A percentile compares a stretch with the other conserved stretches of the same genome.
These are phyloP conservation scores for Coregonus sp. DNA, from an alignment of 2,797 vertebrate species.

Conservation along the genomic window DNA sequence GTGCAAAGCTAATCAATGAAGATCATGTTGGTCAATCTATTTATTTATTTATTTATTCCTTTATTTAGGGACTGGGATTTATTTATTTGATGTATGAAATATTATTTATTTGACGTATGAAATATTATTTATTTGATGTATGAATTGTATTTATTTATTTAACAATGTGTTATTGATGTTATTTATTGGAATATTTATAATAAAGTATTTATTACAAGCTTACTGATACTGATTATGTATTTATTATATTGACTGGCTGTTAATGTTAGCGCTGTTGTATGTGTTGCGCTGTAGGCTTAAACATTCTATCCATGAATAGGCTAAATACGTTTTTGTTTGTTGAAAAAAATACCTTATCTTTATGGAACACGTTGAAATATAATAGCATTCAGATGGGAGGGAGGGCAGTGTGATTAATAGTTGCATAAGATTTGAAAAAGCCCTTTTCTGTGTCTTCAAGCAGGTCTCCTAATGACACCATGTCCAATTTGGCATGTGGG, in stretches of 20 bases:
- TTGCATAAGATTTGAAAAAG: too few species aligned
- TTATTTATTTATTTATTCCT: constrained; percentile 51
- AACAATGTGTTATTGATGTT: constrained; percentile 27
- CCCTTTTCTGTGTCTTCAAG: too few species aligned
- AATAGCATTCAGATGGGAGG: background rate
- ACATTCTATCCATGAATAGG: background rate
- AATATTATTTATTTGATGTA: constrained; percentile 57
- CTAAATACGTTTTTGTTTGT: too few species aligned
- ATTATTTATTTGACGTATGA: constrained; percentile 17
- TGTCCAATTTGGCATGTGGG: too few species aligned
- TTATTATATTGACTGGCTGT: background rate
- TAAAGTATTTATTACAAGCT: constrained; percentile 46
- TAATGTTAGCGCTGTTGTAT: too few species aligned
- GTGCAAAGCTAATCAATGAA: constrained; percentile 26
- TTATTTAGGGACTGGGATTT: constrained; percentile 24
- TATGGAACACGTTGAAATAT: too few species aligned
- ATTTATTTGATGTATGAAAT: constrained; percentile 45
- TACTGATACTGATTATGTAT: background rate
- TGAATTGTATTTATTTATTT: constrained; percentile 50
- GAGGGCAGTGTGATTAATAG: too few species aligned
- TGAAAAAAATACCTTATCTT: too few species aligned
- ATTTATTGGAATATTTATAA: constrained; percentile 60
- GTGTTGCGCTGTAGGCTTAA: too few species aligned
- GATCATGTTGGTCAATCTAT: constrained; percentile 35
- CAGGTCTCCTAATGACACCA: too few species aligned